A percentile compares a stretch with the other conserved stretches of the same genome.
phyloP scores from a whole-genome alignment of 2,888 invertebrate species.

The Drosophila subquinaria region DNA sequence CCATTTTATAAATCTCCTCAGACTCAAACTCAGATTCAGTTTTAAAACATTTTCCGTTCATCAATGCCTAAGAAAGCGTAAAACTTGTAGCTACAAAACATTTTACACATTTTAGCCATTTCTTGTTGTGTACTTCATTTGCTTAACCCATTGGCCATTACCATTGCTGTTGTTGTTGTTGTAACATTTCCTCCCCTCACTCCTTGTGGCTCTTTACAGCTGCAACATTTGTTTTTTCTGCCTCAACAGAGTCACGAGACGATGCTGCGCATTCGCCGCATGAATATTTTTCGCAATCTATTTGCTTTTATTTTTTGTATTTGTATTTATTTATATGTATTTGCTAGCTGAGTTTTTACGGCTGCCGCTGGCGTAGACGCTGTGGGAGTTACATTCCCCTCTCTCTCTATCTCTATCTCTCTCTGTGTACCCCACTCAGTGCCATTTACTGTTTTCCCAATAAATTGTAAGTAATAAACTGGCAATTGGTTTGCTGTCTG shows the following conservation, averaged over 20 bases:
- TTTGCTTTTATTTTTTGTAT: conserved; percentile 53
- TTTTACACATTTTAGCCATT: conserved; percentile 14
- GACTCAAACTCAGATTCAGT: neutral
- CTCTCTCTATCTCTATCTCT: neutral
- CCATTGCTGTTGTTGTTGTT: conserved; percentile 24
- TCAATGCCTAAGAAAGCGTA: conserved; percentile 9
- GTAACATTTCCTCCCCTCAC: conserved; percentile 1
- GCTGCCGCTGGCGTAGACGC: conserved; percentile 44
- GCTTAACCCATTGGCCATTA: conserved; percentile 64
- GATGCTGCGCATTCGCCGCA: conserved; percentile 51
- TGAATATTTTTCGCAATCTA: conserved; percentile 72
- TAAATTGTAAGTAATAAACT: conserved; percentile 80
- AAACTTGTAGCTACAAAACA: conserved; percentile 11
- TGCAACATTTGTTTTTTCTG: conserved; percentile 66
- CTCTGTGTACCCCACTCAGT: conserved; percentile 18
- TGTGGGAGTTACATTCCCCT: conserved; percentile 24
- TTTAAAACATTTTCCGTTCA: neutral
- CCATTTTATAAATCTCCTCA: neutral
- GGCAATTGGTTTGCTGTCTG: conserved; percentile 76
- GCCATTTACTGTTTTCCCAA: conserved; percentile 65
- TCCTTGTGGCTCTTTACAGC: conserved; percentile 18
- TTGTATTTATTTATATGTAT: conserved; percentile 71
- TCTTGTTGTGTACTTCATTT: conserved; percentile 52
- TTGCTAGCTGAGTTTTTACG: conserved; percentile 68
- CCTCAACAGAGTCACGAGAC: conserved; percentile 53